Evolutionary conservation across 2,797 vertebrate species (phyloP).

Genomic region (Sylvia borin): DNA sequence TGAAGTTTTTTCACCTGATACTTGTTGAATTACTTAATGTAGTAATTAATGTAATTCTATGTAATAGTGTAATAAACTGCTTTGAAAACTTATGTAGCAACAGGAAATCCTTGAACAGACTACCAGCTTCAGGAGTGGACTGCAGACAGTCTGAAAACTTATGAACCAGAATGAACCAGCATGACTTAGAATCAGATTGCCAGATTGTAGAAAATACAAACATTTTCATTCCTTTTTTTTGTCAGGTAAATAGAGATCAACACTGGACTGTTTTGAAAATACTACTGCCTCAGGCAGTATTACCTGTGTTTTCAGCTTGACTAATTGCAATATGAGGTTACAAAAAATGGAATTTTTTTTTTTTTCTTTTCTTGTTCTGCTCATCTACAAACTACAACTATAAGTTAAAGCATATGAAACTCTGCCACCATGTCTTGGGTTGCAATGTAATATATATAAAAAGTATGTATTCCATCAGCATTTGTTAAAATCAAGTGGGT

Average conservation of each 20-base stretch:
- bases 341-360: not conserved
- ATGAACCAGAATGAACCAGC: not conserved
- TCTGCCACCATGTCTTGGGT: not conserved
- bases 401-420: not conserved
- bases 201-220: not conserved
- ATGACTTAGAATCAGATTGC: not conserved
- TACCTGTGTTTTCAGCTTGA: not conserved
- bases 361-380: not conserved
- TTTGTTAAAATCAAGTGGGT: not conserved
- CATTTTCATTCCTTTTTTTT: not conserved
- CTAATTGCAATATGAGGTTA: not conserved
- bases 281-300: not conserved
- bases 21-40: not conserved
- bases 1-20: not conserved
- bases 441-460: no score
- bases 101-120: not conserved
- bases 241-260: not conserved
- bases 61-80: not conserved
- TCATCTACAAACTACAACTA: not conserved
- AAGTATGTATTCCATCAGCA: no score
- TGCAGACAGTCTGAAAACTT: not conserved
- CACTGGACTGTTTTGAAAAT: not conserved
- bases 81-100: not conserved
- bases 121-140: not conserved
- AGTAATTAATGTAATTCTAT: not conserved